Evolutionary conservation across 2,113 vertebrate species (phyloP).

Genomic region (Corydoras maculifer): DNA sequence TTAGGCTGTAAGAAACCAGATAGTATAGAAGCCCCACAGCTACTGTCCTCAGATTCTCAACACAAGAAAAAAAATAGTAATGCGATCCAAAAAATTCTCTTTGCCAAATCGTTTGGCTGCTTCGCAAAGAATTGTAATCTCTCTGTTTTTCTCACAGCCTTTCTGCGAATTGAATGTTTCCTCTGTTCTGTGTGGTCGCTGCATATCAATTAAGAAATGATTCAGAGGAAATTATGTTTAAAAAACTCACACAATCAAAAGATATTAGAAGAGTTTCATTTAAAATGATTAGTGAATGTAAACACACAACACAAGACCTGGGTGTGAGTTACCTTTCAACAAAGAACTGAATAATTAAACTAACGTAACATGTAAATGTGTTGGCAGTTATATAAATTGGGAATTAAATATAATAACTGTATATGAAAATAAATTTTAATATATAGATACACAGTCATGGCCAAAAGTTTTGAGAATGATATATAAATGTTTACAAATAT

Average conservation of each 20-base stretch:
- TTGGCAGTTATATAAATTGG: too few relatives aligned
- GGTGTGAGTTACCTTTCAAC: too few relatives aligned
- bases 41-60: slow-evolving; percentile 13
- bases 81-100: slow-evolving; percentile 23
- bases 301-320: neutral
- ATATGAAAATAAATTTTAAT: too few relatives aligned
- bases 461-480: too few relatives aligned
- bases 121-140: slow-evolving; percentile 33
- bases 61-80: slow-evolving; percentile 21
- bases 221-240: neutral
- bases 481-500: too few relatives aligned
- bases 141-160: slow-evolving; percentile 17
- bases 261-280: neutral
- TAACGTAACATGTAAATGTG: too few relatives aligned
- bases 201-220: slow-evolving; percentile 15
- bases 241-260: slow-evolving; percentile 2
- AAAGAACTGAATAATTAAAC: too few relatives aligned
- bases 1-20: slow-evolving; percentile 4
- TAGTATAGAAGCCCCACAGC: neutral
- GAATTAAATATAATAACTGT: too few relatives aligned
- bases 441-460: too few relatives aligned
- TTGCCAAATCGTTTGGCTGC: slow-evolving; percentile 31
- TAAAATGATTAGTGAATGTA: neutral
- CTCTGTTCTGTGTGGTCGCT: slow-evolving; percentile 28
- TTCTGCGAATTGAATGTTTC: slow-evolving; percentile 29